Evolutionary conservation across 35 echinoderm and acorn worm genomes (phyloP).

Genomic region (Lytechinus variegatus): DNA sequence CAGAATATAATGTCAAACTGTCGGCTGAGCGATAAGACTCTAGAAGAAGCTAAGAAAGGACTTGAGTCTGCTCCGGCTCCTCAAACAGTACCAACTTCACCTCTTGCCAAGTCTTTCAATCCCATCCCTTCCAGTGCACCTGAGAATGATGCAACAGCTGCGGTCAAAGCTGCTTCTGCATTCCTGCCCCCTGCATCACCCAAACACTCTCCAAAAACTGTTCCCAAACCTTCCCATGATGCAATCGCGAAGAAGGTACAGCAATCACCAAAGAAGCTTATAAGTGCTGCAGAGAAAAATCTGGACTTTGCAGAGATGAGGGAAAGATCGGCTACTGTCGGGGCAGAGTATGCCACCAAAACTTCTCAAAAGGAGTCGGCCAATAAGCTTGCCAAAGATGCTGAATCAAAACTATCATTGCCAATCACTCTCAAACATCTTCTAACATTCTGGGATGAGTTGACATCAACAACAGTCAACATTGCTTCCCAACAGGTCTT

Average conservation of each 20-base stretch:
- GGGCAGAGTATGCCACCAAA: conserved; percentile 58
- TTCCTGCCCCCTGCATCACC: conserved; percentile 54
- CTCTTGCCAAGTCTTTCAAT: conserved; percentile 43
- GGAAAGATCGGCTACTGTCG: conserved; percentile 45
- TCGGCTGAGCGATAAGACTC: not conserved
- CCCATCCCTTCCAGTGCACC: not conserved
- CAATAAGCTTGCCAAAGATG: conserved; percentile 38
- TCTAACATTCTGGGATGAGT: conserved; percentile 92
- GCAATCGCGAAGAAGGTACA: not conserved
- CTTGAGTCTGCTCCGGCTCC: not conserved
- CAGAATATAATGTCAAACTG: conserved; percentile 64
- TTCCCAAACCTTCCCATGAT: conserved; percentile 32
- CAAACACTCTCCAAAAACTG: conserved; percentile 53
- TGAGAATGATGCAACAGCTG: conserved; percentile 7
- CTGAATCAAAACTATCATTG: conserved; percentile 53
- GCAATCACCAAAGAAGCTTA: not conserved
- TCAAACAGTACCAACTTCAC: not conserved
- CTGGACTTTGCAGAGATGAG: conserved; percentile 21
- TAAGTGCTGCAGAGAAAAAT: not conserved
- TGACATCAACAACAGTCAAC: conserved; percentile 79
- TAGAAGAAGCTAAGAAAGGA: conserved; percentile 32
- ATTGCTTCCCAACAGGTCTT: conserved; percentile 89
- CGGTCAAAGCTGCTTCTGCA: not conserved
- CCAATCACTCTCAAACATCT: conserved; percentile 91
- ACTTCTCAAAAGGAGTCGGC: conserved; percentile 25